Evolutionary conservation across 2,113 vertebrate genomes (phyloP), one percentile per base, ranked within the genome.

Genomic region (Silurus asotus): DNA sequence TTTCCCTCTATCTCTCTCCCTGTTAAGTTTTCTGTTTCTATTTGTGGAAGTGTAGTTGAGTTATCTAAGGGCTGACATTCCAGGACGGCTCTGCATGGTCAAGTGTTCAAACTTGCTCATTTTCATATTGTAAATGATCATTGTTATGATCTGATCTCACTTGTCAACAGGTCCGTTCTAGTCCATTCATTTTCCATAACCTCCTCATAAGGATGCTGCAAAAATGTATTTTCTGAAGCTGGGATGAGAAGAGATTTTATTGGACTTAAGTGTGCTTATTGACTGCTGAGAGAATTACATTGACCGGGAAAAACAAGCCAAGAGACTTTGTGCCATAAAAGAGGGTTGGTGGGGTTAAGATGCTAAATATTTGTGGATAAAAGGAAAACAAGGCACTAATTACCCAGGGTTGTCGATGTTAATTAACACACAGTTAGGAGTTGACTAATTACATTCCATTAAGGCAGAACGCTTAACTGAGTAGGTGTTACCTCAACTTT

Each of bases 91-190:
- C n/a, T 37, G 25, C 4, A 59, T 85, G 79, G 85, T 87, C 72
- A 88, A 89, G 77, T 82, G 79, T 79, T 45, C 86, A 82, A 85
- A 89, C 81, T 84, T 10, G 20, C 14, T 56, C 25, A 77, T 45
- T 77, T 28, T n/a, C 90, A 92, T 91, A 91, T 88, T 67, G 83
- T 90, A 88, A 90, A 88, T 79, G 75, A 82, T 80, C 56, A 87
- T 55, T 87, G 74, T 90, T 83, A 61, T 51, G 59, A 88, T 88
- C 86, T 45, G 20, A 88, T 85, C n/a, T 77, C 75, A 74, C 62
- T 76, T 70, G 86, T 69, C 86, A 69, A 81, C 85, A 72, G 79
- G 62, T 80, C 65, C 61, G 83, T 74, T 28, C 4, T 78, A 70
- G 81, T 69, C 20, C 88, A n/a, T 11, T 51, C 53, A 20, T 51